Base-by-base conservation (phyloP, 2,797 vertebrate genomes). In the Clarias laeviceps region DNA sequence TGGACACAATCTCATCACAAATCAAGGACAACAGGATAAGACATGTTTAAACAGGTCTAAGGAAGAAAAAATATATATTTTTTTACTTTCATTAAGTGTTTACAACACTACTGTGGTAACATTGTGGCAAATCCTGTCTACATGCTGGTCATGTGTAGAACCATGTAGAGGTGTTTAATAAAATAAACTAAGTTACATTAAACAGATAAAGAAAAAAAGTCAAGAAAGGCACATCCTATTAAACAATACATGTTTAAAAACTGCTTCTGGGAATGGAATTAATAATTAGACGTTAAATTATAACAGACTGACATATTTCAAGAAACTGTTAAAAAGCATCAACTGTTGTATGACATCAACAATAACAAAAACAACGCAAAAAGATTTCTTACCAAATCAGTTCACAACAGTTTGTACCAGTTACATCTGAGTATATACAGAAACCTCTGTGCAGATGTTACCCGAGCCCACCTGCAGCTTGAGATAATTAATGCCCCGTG, bases 341-440 rank as follows among this genome's bases (percentile, higher is more conserved):
- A 50, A 73, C 2, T 56, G 50, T 3, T 59, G 14, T n/a, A n/a
- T 61, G 76, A 79, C 76, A n/a, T 18, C 22, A 80, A 29, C 5
- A 29, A 18, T 2, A 27, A 45, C 27, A 68, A 18, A 5, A 72
- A 57, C 57, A 79, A 18, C 0, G 7, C 24, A 18, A 80, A 5
- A 62, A 15, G 14, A 81, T 15, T n/a, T 70, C 84, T 85, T 85
- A 85, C 84, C 78, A 22, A 50, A 15, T 54, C 24, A 65, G 3
- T 62, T 3, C 4, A 68, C 72, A 50, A 50, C 66, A 54, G 45
- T 40, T 81, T 59, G 37, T 57, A 76, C 5, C 32, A 62, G n/a
- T 32, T 11, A 69, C 61, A 50, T 69, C 45, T 29, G 54, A 54
- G 4, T 56, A 50, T 11, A 5, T 50, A 7, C 59, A 64, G 24